Evolutionary conservation across 2,888 invertebrate species (phyloP).

Genomic region (Lasioglossum figueresi): DNA sequence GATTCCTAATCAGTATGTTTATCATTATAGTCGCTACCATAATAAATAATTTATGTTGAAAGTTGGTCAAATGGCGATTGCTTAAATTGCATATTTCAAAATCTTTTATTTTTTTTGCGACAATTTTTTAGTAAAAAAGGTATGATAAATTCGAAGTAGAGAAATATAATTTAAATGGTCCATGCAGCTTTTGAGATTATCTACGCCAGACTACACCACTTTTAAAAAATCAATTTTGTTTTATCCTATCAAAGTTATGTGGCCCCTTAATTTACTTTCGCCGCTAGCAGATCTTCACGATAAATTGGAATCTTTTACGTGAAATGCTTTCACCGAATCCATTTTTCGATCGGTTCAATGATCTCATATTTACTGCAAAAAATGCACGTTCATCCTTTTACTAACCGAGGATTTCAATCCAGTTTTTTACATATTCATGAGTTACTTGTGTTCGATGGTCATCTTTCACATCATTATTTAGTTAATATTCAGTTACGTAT

Average conservation of each 20-base stretch:
- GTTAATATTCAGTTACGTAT: neutral
- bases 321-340: slow-evolving; percentile 13
- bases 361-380: neutral
- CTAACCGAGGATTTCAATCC: neutral
- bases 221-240: neutral
- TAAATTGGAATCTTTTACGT: neutral
- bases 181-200: neutral
- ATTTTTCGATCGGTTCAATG: neutral
- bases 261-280: slow-evolving; percentile 7
- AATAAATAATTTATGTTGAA: neutral
- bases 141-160: neutral
- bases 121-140: neutral
- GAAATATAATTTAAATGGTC: neutral
- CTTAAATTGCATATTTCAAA: neutral
- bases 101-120: neutral
- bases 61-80: neutral
- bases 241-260: neutral
- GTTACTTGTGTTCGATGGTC: neutral
- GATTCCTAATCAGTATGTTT: neutral
- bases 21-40: neutral
- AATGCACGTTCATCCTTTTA: neutral
- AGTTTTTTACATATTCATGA: neutral
- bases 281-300: neutral
- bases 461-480: too few relatives aligned
- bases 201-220: neutral